Base-by-base conservation (phyloP, 2,888 invertebrate species). In the Limnephilus lunatus region DNA sequence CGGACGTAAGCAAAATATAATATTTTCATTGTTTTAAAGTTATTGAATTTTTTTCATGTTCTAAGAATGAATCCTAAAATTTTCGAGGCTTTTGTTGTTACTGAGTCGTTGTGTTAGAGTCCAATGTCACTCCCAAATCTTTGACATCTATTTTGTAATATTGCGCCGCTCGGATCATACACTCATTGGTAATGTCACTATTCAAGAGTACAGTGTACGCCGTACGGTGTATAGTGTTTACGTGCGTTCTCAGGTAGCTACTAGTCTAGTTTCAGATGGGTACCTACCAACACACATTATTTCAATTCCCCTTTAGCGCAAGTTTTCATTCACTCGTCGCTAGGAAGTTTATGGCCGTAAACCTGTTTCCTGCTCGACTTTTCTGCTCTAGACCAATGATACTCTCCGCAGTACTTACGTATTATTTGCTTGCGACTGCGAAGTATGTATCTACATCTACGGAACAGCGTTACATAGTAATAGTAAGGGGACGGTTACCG, bases 261-360 rank as follows among this genome's bases (percentile, higher is more conserved):
- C 39, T 39, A 85, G 32, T 35, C 32, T 32, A 39, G 19, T 25
- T 35, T 7, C 9, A 19, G 39, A 25, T 83, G 11, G 19, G 32
- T 31, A 31, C 31, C 19, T 35, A 14, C 83, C 30, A 32, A 83
- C 2, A 31, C 15, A 83, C 35, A 14, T 19, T 83, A 35, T 85
- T 39, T 53, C 39, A 44, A 86, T 48, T 30, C 53, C 39, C 86
- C 35, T n/a, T 86, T n/a, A 14, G 35, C 80, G 80, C 39, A 35
- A 89, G 88, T 89, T 89, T 89, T 89, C 88, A 89, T 89, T 89
- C 88, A 89, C 19, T 89, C 32, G 32, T 31, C 25, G 31, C 31
- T 53, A 53, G 19, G 48, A 19, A 35, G 35, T 39, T 12, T 81
- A 35, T 14, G 39, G 68, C 35, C 80, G n/a, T 35, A 89, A 89